Evolutionary conservation across 2,113 vertebrate genomes (phyloP), one percentile per base, ranked within the genome.

Genomic region (Corythornis madagascariensis): DNA sequence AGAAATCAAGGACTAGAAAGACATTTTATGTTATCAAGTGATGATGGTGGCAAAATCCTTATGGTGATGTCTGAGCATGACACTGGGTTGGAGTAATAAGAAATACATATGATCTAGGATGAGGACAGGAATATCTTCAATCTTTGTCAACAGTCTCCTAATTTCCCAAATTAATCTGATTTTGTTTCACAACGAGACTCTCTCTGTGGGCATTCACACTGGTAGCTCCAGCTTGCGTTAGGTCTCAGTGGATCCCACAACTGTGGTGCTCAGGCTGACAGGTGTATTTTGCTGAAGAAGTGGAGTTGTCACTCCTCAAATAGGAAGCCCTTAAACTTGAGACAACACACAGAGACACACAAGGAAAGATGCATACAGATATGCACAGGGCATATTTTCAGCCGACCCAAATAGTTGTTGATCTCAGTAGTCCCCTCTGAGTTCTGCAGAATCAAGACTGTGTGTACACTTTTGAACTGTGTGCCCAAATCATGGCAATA

Each of bases 401-500:
- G 12, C 9, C 72, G 25, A 42, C 24, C 45, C 13, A 42, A 29
- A 28, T 9, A 73, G 20, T 5, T 15, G 25, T 15, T 42, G 24
- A 47, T 77, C 33, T 47, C 64, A 52, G 2, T 10, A 66, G 47
- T 43, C 6, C n/a, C 9, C 60, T 91, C 40, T 47, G 45, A 73
- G 19, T 4, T 48, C 21, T 60, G 61, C 29, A 63, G 33, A 4
- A 1, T 13, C 13, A 71, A 67, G 47, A 26, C 13, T 15, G 16
- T 17, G n/a, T 5, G 4, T 19, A 28, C 3, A 2, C 31, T 83
- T 90, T 71, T 42, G 35, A 52, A 17, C 3, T 26, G 56, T 1
- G 0, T n/a, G 43, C 13, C 0, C 0, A 79, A 90, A 55, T n/a
- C 45, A 10, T 7, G n/a, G 20, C 10, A 61, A 16, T 24, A 28